Percentiles rank a stretch among this genome's conserved stretches.
Conservation (phyloP, 2,113 vertebrate species). For the Pangasianodon hypophthalmus region DNA sequence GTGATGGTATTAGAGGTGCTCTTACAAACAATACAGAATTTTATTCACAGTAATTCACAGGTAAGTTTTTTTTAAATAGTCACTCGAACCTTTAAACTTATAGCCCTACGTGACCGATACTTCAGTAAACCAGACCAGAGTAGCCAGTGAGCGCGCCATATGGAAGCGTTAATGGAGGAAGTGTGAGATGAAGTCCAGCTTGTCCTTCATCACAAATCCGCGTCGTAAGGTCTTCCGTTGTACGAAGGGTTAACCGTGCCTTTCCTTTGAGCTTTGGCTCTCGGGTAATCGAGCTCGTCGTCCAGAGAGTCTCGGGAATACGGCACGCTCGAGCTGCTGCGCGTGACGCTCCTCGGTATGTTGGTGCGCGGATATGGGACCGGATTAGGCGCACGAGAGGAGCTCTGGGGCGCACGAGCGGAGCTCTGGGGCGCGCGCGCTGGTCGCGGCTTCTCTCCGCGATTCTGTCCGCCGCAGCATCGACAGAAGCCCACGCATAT, state of each 20-base stretch:
- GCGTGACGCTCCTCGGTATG: conserved; percentile 52
- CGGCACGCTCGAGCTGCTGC: conserved; percentile 53
- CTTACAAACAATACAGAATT: neutral
- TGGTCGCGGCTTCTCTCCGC: conserved; percentile 61
- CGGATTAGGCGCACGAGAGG: neutral
- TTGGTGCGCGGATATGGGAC: conserved; percentile 50
- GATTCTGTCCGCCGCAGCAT: conserved; percentile 74
- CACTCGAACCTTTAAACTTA: neutral
- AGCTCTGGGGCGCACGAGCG: neutral
- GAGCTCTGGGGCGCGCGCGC: neutral
- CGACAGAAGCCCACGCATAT: conserved; percentile 77
- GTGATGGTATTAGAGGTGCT: no score
- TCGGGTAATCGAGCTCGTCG: conserved; percentile 71
- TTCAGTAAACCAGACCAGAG: neutral
- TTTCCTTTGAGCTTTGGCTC: conserved; percentile 63
- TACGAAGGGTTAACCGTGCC: conserved; percentile 57
- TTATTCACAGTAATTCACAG: conserved; percentile 14
- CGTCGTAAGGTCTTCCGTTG: conserved; percentile 66
- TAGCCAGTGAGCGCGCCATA: no score
- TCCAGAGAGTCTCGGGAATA: conserved; percentile 67
- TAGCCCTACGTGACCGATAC: neutral
- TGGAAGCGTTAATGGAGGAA: neutral
- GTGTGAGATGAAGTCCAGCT: neutral
- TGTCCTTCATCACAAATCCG: conserved; percentile 62
- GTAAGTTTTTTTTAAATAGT: neutral